Evolutionary conservation across 92 coral and sea anemone species (phyloP).

Genomic region (Scolanthus callimorphus): DNA sequence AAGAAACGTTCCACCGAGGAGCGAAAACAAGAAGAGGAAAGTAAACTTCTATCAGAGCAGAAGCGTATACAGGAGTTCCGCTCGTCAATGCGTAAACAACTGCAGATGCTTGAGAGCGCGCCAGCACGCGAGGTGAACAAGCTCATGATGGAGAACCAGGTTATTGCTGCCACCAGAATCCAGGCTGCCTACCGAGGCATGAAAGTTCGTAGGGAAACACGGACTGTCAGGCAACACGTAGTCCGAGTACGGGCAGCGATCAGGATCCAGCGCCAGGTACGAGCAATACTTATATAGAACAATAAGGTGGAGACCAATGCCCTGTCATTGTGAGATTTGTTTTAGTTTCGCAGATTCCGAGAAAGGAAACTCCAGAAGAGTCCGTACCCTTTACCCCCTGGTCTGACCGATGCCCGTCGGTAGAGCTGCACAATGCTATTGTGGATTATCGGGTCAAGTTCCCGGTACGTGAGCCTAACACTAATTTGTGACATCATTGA

Average conservation of each 20-base stretch:
- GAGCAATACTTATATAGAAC: neutral
- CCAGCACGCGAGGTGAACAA: conserved; percentile 90
- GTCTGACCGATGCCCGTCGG: conserved; percentile 86
- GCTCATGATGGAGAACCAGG: conserved; percentile 75
- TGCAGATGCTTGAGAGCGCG: conserved; percentile 79
- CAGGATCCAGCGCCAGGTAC: conserved; percentile 85
- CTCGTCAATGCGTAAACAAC: conserved; percentile 77
- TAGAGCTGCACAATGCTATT: conserved; percentile 80
- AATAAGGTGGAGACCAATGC: neutral
- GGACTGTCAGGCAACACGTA: conserved; percentile 25
- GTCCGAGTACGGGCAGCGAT: conserved; percentile 66
- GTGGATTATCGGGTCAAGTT: conserved; percentile 77
- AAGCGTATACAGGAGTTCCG: conserved; percentile 75
- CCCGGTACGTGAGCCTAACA: conserved; percentile 54
- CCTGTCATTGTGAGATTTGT: too few relatives aligned
- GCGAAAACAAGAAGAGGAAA: conserved; percentile 47
- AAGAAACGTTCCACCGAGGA: conserved; percentile 46
- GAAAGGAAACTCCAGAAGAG: conserved; percentile 45
- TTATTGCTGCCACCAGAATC: conserved; percentile 85
- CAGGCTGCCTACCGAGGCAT: conserved; percentile 93
- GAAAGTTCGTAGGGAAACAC: conserved; percentile 42
- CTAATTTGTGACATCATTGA: too few relatives aligned
- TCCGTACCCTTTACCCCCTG: conserved; percentile 83
- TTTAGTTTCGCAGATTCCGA: conserved; percentile 77
- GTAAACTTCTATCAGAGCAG: conserved; percentile 52